phyloP scores from a whole-genome alignment of 2,797 vertebrate genomes.

The Cetoscarus ocellatus region DNA sequence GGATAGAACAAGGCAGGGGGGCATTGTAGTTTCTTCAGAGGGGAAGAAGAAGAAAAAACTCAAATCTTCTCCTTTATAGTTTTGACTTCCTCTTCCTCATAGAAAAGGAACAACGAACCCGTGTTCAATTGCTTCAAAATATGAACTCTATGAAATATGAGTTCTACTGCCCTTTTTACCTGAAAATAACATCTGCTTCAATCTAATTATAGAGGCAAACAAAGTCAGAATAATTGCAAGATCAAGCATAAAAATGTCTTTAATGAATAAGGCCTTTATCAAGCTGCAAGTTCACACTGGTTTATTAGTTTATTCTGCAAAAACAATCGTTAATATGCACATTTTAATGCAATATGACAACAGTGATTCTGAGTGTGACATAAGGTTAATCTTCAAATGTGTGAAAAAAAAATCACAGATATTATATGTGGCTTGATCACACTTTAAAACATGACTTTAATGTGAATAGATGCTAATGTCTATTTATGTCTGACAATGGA shows the following conservation, averaged over 20 bases:
- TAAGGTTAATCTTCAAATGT: neutral
- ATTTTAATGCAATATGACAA: conserved; percentile 2
- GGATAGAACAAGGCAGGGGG: conserved; percentile 36
- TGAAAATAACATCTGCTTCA: conserved; percentile 27
- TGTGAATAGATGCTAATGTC: neutral
- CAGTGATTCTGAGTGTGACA: neutral
- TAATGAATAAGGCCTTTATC: conserved; percentile 1
- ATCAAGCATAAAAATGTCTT: conserved; percentile 1
- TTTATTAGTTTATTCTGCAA: neutral
- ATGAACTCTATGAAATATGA: conserved; percentile 29
- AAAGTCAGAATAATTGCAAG: conserved; percentile 19
- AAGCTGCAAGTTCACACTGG: neutral
- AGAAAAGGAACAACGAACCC: conserved; percentile 11
- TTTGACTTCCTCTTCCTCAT: conserved; percentile 27
- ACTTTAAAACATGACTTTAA: neutral
- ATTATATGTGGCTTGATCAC: neutral
- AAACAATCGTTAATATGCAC: neutral
- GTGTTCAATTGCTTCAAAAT: conserved; percentile 17
- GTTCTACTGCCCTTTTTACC: conserved; percentile 13
- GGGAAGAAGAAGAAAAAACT: conserved; percentile 14
- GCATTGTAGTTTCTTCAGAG: conserved; percentile 49
- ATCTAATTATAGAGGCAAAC: conserved; percentile 23
- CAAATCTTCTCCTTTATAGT: conserved; percentile 25
- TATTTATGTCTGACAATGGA: neutral
- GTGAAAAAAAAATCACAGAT: neutral